These are phyloP conservation scores for Pseudochirops corinnae DNA, from an alignment of 2,797 vertebrate genomes.

Conservation along the genomic window DNA sequence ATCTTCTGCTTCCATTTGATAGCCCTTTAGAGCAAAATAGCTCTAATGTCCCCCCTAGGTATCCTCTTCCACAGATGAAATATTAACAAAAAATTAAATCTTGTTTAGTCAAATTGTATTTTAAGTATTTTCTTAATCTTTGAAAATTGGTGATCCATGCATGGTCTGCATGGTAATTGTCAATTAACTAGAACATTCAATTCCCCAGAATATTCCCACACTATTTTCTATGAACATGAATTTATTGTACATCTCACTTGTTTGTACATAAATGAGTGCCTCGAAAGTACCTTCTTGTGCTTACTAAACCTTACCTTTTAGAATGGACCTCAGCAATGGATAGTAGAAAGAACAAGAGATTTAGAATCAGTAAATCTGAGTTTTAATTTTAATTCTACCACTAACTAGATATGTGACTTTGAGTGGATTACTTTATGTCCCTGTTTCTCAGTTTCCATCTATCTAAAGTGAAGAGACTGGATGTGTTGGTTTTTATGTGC, in stretches of 20 bases:
- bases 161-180: neutral
- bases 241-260: neutral
- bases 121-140: neutral
- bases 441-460: neutral
- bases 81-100: neutral
- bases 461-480: neutral
- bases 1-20: neutral
- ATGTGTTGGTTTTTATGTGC: neutral
- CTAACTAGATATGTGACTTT: neutral
- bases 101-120: neutral
- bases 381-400: neutral
- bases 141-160: neutral
- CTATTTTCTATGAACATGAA: neutral
- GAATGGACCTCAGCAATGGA: neutral
- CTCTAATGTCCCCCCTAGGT: neutral
- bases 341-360: neutral
- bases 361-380: neutral
- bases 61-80: neutral
- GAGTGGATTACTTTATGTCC: neutral
- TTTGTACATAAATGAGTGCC: neutral
- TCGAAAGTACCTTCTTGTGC: neutral
- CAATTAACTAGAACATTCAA: neutral
- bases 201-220: neutral
- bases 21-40: neutral
- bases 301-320: neutral